Percentiles rank a stretch among this genome's conserved stretches.
These are phyloP conservation scores for Passerina amoena DNA, from an alignment of 2,113 vertebrate species.

Conservation along the genomic window DNA sequence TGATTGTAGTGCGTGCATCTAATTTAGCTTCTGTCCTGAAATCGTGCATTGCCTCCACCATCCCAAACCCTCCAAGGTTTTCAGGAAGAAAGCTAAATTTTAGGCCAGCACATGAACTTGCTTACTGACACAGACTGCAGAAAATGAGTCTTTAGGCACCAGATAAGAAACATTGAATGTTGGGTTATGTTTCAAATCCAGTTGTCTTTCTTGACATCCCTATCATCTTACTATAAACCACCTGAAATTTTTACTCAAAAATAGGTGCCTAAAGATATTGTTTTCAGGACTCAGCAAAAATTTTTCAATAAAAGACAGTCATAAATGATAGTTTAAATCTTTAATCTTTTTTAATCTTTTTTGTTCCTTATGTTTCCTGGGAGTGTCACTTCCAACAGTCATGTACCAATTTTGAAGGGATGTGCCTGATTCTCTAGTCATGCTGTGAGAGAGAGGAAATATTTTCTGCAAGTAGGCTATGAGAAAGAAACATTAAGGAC, in stretches of 20 bases:
- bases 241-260: background rate
- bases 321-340: background rate
- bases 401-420: background rate
- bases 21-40: background rate
- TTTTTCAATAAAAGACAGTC: background rate
- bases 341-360: background rate
- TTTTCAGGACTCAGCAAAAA: background rate
- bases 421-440: background rate
- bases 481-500: background rate
- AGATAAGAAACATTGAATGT: rapidly evolving
- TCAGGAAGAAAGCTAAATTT: background rate
- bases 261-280: background rate
- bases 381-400: background rate
- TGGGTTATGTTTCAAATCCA: background rate
- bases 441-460: background rate
- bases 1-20: rapidly evolving
- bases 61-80: background rate
- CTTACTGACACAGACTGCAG: rapidly evolving
- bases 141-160: background rate
- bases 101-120: background rate
- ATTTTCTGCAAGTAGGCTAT: background rate
- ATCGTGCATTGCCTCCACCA: rapidly evolving
- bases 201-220: background rate
- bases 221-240: background rate
- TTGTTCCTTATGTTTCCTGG: background rate